Percentiles rank a stretch among this genome's conserved stretches.
Evolutionary conservation across 2,888 invertebrate species (phyloP).

Genomic region (Diarsia dahlii): DNA sequence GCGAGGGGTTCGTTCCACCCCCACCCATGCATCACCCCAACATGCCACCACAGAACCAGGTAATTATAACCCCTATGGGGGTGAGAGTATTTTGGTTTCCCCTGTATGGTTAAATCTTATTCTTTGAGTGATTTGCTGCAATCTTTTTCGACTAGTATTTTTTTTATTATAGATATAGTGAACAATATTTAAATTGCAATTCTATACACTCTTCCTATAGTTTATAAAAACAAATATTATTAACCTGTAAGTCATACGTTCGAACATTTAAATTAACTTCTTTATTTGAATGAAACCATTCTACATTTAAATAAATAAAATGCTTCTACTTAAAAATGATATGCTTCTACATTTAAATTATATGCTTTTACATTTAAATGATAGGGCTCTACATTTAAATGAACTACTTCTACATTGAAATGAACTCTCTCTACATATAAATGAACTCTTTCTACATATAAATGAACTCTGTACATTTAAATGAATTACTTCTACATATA

Average conservation of each 20-base stretch:
- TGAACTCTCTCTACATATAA: background rate
- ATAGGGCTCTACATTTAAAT: too few relatives aligned
- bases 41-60: constrained; percentile 89
- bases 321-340: too few relatives aligned
- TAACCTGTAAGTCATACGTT: too few relatives aligned
- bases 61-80: constrained; percentile 57
- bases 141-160: too few relatives aligned
- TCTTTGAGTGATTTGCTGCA: background rate
- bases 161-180: too few relatives aligned
- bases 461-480: background rate
- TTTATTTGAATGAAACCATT: background rate
- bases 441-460: background rate
- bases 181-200: too few relatives aligned
- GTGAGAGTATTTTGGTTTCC: background rate
- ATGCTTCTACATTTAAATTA: too few relatives aligned
- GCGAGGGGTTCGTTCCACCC: constrained; percentile 86
- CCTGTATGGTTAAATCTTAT: background rate
- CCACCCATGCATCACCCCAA: constrained; percentile 88
- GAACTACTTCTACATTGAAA: background rate
- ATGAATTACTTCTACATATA: background rate
- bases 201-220: too few relatives aligned
- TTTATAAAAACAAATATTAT: too few relatives aligned
- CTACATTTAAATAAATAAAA: too few relatives aligned
- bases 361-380: too few relatives aligned
- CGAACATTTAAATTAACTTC: background rate